Evolutionary conservation across 1,140 invertebrate species (phyloP).

Genomic region (Zaprionus tsacasi): DNA sequence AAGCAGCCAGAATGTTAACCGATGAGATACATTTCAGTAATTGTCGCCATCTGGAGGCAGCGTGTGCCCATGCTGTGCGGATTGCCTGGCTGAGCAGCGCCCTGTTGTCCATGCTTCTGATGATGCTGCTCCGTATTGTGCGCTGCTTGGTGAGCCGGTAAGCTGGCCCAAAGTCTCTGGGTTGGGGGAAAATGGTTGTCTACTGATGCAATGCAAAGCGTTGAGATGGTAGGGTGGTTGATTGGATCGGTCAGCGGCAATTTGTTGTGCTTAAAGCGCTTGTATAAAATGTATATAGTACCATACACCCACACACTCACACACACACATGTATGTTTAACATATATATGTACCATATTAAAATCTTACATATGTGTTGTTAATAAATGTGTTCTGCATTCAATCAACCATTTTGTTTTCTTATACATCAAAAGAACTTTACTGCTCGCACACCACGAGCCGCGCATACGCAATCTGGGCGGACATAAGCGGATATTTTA

Average conservation of each 20-base stretch:
- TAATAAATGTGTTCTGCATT: background rate
- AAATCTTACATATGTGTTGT: background rate
- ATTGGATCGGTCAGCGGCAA: conserved; percentile 66
- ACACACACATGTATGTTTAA: background rate
- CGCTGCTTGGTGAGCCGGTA: too few species aligned
- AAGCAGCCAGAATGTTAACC: conserved; percentile 65
- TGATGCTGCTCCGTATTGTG: too few species aligned
- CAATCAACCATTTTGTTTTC: background rate
- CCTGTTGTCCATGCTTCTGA: background rate
- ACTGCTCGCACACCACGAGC: too few species aligned
- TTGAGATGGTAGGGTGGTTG: conserved; percentile 36
- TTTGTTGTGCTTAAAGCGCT: conserved; percentile 24
- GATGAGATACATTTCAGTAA: conserved; percentile 79
- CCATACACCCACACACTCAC: too few species aligned
- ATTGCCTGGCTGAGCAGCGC: conserved; percentile 23
- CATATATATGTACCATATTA: background rate
- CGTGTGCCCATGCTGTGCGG: conserved; percentile 44
- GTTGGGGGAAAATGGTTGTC: background rate
- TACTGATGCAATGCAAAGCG: conserved; percentile 65
- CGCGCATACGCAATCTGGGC: background rate
- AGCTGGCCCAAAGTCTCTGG: too few species aligned
- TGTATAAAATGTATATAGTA: background rate
- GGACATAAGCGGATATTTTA: background rate
- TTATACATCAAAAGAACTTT: background rate
- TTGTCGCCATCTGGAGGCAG: conserved; percentile 67